Percentiles rank a stretch among this genome's conserved stretches.
Evolutionary conservation across 2,113 vertebrate species (phyloP).

Genomic region (Ia io): DNA sequence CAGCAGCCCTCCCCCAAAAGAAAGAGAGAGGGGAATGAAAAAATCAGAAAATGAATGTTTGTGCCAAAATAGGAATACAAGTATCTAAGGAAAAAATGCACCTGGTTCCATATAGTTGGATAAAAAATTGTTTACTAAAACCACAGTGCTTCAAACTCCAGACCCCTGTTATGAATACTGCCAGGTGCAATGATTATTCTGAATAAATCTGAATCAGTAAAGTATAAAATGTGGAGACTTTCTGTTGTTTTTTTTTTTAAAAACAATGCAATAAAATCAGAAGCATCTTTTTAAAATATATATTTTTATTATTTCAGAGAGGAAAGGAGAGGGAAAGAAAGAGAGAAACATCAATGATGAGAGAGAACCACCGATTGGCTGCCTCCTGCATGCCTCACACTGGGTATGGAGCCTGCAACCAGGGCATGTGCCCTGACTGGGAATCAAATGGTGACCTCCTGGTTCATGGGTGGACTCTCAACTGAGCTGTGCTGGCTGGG

Average conservation of each 20-base stretch:
- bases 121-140: neutral
- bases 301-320: too few species aligned
- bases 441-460: too few species aligned
- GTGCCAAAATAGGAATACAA: neutral
- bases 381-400: too few species aligned
- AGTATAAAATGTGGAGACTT: neutral
- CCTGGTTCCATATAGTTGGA: neutral
- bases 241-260: neutral
- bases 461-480: too few species aligned
- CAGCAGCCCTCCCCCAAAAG: neutral
- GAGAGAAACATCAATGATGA: too few species aligned
- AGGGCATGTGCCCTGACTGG: too few species aligned
- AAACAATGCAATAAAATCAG: neutral
- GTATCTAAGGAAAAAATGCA: neutral
- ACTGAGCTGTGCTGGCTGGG: too few species aligned
- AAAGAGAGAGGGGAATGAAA: neutral
- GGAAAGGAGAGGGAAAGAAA: too few species aligned
- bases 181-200: neutral
- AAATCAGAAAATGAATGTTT: constrained; percentile 15
- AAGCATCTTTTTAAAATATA: neutral
- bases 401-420: too few species aligned
- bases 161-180: neutral
- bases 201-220: neutral
- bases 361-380: too few species aligned
- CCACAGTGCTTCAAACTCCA: neutral